Evolutionary conservation across 2,888 invertebrate species (phyloP).

Genomic region (Dynastes tityus): DNA sequence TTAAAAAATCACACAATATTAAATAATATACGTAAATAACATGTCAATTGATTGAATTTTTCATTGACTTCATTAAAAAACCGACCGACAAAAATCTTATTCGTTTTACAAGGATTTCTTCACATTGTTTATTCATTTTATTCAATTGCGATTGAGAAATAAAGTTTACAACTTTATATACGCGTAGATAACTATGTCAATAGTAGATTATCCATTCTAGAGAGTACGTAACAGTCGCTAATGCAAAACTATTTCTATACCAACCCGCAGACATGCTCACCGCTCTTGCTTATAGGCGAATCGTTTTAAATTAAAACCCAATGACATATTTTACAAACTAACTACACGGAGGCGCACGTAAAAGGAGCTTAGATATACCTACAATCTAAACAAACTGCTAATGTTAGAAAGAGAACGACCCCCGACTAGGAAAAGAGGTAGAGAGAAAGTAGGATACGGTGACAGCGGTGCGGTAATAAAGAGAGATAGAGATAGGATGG

Average conservation of each 20-base stretch:
- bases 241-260: conserved; percentile 31
- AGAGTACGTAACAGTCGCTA: conserved; percentile 29
- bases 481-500: conserved; percentile 40
- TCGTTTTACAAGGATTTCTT: background rate
- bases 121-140: conserved; percentile 13
- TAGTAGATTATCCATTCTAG: conserved; percentile 32
- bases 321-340: conserved; percentile 45
- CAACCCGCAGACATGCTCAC: background rate
- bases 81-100: background rate
- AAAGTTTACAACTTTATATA: conserved; percentile 5
- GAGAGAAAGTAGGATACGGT: conserved; percentile 42
- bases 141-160: conserved; percentile 27
- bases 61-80: background rate
- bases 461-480: conserved; percentile 38
- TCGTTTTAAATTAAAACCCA: conserved; percentile 44
- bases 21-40: no score
- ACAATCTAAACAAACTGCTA: conserved; percentile 28
- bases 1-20: no score
- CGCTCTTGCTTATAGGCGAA: conserved; percentile 30
- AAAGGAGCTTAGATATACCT: conserved; percentile 26
- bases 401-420: conserved; percentile 24
- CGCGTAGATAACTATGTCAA: conserved; percentile 30
- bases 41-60: no score
- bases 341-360: background rate
- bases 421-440: conserved; percentile 25